These are phyloP conservation scores for Pelosia muscerda DNA, from an alignment of 2,888 invertebrate species.

Conservation along the genomic window DNA sequence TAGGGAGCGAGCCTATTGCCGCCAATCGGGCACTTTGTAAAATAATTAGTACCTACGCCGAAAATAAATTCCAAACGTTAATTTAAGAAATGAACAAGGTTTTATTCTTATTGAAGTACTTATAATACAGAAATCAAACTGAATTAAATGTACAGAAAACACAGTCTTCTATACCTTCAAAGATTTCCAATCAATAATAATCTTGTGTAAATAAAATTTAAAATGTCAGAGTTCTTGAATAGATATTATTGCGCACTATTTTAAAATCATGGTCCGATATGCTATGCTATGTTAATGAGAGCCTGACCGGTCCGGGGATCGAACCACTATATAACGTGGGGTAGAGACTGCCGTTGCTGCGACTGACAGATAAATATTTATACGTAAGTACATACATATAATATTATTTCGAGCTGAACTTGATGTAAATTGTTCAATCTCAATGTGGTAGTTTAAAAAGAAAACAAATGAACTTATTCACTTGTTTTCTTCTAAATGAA, in stretches of 20 bases:
- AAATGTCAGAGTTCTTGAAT: slow-evolving; percentile 56
- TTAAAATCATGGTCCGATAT: slow-evolving; percentile 53
- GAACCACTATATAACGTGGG: slow-evolving; percentile 70
- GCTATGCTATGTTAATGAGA: slow-evolving; percentile 37
- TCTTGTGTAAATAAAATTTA: not conserved
- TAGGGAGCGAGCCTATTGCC: too few relatives aligned
- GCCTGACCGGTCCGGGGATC: slow-evolving; percentile 59
- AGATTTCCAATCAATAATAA: not conserved
- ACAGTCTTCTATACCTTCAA: not conserved
- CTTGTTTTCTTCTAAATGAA: too few relatives aligned
- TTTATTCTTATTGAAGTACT: too few relatives aligned
- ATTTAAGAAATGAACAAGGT: too few relatives aligned
- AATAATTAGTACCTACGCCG: too few relatives aligned
- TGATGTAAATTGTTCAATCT: too few relatives aligned
- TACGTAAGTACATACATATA: not conserved
- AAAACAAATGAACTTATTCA: too few relatives aligned
- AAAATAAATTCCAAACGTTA: too few relatives aligned
- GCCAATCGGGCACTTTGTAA: too few relatives aligned
- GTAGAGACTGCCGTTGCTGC: slow-evolving; percentile 67
- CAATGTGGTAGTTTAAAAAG: too few relatives aligned
- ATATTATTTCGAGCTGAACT: not conserved
- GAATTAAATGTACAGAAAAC: too few relatives aligned
- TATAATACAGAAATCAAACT: too few relatives aligned
- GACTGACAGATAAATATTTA: not conserved
- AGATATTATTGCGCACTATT: slow-evolving; percentile 66